Conservation (phyloP, 2,113 vertebrate species). For the Sporophila hypoxantha region DNA sequence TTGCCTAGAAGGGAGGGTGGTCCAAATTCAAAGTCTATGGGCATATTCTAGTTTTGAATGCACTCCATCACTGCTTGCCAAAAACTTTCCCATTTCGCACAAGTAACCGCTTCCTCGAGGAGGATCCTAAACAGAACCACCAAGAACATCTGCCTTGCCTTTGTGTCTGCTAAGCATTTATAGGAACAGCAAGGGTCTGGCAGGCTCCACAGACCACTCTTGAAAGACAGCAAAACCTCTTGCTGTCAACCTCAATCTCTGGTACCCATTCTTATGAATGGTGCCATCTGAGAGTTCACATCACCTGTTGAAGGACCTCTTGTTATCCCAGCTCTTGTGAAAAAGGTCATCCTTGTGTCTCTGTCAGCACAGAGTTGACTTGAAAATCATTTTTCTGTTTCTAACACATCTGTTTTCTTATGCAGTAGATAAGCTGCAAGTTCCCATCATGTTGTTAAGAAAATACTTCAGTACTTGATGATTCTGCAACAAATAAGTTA, state of each 20-base stretch:
- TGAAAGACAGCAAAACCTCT: background rate
- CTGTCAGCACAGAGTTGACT: background rate
- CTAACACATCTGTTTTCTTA: background rate
- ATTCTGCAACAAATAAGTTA: background rate
- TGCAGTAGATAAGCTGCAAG: background rate
- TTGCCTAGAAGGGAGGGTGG: background rate
- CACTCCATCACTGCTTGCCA: background rate
- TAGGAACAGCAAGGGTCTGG: background rate
- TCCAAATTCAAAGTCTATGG: background rate
- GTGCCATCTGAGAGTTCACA: background rate
- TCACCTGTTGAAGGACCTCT: background rate
- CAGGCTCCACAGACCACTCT: accelerated
- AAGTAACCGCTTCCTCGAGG: background rate
- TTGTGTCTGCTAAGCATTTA: background rate
- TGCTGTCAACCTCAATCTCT: background rate
- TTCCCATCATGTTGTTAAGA: background rate
- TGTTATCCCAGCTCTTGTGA: background rate
- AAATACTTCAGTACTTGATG: background rate
- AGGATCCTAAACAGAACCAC: background rate
- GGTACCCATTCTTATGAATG: background rate
- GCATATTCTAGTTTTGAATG: background rate
- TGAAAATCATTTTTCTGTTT: background rate
- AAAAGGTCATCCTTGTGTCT: background rate
- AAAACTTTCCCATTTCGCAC: background rate
- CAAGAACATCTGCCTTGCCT: background rate